Evolutionary conservation across 2,113 vertebrate species (phyloP).

Genomic region (Carettochelys insculpta): DNA sequence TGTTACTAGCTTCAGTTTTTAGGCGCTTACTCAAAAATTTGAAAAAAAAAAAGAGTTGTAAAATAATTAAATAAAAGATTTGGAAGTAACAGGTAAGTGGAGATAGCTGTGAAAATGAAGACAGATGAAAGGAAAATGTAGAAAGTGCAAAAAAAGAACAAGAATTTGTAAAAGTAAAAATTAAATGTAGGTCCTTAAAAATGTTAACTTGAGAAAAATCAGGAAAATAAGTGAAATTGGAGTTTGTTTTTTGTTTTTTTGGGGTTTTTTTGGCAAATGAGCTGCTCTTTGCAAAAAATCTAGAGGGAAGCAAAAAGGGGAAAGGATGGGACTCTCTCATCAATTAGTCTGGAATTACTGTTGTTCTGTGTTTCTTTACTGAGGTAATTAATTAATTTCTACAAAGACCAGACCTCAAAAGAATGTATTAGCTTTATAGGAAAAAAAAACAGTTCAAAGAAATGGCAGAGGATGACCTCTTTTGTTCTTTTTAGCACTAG

Average conservation of each 20-base stretch:
- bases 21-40: neutral
- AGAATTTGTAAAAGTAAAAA: accelerated
- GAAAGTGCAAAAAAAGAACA: accelerated
- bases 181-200: neutral
- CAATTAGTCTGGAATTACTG: neutral
- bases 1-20: neutral
- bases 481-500: neutral
- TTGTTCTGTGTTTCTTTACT: neutral
- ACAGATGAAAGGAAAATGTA: neutral
- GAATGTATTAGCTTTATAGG: neutral
- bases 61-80: neutral
- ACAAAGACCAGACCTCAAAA: neutral
- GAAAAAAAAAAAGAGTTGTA: neutral
- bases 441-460: constrained; percentile 6
- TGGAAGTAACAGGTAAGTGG: neutral
- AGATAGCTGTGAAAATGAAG: neutral
- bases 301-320: neutral
- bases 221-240: neutral
- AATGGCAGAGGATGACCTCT: constrained; percentile 4
- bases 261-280: too few species aligned
- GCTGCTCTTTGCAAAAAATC: constrained; percentile 6
- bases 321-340: neutral
- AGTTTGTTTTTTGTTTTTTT: neutral
- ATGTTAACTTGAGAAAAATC: neutral
- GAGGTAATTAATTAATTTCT: neutral